Base-by-base conservation (phyloP, 1,140 invertebrate species). In the Uloborus diversus region DNA sequence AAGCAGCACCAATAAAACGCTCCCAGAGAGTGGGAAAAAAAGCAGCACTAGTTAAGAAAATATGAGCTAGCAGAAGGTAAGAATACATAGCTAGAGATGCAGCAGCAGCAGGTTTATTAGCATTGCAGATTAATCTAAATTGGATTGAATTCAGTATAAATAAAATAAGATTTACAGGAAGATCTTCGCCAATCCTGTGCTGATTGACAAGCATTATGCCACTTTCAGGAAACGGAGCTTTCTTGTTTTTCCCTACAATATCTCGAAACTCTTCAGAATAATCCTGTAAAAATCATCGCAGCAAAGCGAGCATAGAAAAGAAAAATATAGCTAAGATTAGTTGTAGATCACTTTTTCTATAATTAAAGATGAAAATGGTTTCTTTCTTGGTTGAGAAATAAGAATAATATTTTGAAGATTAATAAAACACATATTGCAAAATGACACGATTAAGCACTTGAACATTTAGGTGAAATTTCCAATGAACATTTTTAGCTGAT, bases 131-230 rank as follows among this genome's bases (percentile, higher is more conserved):
- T n/a, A n/a, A n/a, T n/a, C n/a, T n/a, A n/a, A n/a, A n/a, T n/a
- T n/a, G n/a, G n/a, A n/a, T n/a, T 20, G 23, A 37, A 56, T 56
- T 56, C 53, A n/a, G 53, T 20, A 33, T 4, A 37, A 64, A 17
- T 27, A 79, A 68, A 68, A 7, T 27, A 14, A 75, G 47, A 69
- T 70, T 91, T 93, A 95, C 94, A 92, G 95, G 94, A 90, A 96
- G 90, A 89, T 97, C 95, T 89, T 97, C 95, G 88, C 92, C 92
- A 85, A 98, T 96, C 79, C 94, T 93, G 84, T 96, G 92, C 87
- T 98, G 96, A 90, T 97, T 96, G 88, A 99, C 96, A 83, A 99
- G 92, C 71, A 94, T 98, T 88, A 99, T 98, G 86, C 93, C 93
- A 80, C 94, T 94, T 83, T 95, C 94, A 80, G 93, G 93, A 84